A percentile compares a stretch with the other conserved stretches of the same genome.
Evolutionary conservation across 2,797 vertebrate genomes (phyloP).

Genomic region (Catharus ustulatus): DNA sequence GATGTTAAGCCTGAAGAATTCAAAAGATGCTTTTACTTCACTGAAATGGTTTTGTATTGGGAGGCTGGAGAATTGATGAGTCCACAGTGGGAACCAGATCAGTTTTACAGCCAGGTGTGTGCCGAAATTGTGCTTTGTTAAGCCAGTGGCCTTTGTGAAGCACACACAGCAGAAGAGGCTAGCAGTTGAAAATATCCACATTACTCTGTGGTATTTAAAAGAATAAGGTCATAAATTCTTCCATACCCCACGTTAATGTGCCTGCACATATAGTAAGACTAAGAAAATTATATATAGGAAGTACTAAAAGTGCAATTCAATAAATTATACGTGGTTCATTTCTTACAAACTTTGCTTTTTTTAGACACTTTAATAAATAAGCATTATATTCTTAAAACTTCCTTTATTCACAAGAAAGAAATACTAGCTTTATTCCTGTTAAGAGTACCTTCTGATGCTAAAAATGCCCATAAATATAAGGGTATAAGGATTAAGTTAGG

Average conservation of each 20-base stretch:
- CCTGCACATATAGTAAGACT: not conserved
- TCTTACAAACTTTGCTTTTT: not conserved
- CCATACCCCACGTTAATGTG: fast-evolving
- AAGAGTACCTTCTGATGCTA: not conserved
- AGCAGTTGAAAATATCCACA: not conserved
- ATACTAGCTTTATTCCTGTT: not conserved
- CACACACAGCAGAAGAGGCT: not conserved
- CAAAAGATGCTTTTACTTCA: not conserved
- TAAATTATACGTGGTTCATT: not conserved
- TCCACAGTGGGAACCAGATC: not conserved
- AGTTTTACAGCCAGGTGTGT: not conserved
- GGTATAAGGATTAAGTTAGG: not conserved
- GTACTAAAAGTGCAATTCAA: not conserved
- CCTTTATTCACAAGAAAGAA: not conserved
- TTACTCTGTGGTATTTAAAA: not conserved
- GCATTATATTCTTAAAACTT: not conserved
- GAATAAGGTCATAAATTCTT: not conserved
- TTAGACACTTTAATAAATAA: not conserved
- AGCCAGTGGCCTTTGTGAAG: not conserved
- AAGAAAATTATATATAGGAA: not conserved
- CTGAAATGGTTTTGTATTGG: not conserved
- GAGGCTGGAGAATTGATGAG: not conserved
- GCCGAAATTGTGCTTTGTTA: not conserved
- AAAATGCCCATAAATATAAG: not conserved
- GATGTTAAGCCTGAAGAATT: not conserved